Percentiles rank a stretch among this genome's conserved stretches.
These are phyloP conservation scores for Atta texana DNA, from an alignment of 1,140 invertebrate genomes.

Conservation along the genomic window DNA sequence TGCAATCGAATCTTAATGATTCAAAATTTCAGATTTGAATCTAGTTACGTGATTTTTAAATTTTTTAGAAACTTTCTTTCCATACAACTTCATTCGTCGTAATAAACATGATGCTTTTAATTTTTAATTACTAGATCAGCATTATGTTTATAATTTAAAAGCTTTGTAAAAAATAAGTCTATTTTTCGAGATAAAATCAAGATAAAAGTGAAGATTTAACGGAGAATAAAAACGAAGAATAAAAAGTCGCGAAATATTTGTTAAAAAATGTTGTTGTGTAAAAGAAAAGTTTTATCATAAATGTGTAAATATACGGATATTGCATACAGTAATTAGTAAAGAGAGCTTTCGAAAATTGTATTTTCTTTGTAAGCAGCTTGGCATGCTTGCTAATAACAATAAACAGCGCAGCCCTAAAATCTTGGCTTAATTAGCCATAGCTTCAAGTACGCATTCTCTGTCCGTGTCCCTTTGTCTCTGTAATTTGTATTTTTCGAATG, in stretches of 20 bases:
- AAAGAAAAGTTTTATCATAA: background rate
- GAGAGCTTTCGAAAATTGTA: conserved; percentile 29
- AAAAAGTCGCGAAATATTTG: too few relatives aligned
- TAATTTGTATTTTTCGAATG: conserved; percentile 66
- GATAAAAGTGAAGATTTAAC: background rate
- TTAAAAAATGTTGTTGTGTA: background rate
- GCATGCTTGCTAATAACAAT: conserved; percentile 8
- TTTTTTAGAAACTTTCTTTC: too few relatives aligned
- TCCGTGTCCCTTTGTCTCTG: conserved; percentile 42
- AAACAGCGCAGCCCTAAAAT: conserved; percentile 13
- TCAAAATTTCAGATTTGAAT: too few relatives aligned
- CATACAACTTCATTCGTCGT: too few relatives aligned
- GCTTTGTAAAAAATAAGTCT: background rate
- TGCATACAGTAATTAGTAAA: conserved; percentile 2
- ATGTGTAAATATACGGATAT: conserved; percentile 18
- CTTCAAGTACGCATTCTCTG: conserved; percentile 59
- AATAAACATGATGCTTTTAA: too few relatives aligned
- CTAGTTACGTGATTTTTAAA: too few relatives aligned
- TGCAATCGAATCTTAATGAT: too few relatives aligned
- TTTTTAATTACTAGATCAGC: background rate
- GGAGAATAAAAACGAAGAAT: conserved; percentile 13
- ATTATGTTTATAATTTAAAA: conserved; percentile 26
- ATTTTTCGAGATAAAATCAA: conserved; percentile 15
- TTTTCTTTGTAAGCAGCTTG: conserved; percentile 13
- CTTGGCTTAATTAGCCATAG: conserved; percentile 65